A percentile compares a stretch with the other conserved stretches of the same genome.
phyloP scores from a whole-genome alignment of 2,888 invertebrate genomes.

The Macrosiphum euphorbiae region DNA sequence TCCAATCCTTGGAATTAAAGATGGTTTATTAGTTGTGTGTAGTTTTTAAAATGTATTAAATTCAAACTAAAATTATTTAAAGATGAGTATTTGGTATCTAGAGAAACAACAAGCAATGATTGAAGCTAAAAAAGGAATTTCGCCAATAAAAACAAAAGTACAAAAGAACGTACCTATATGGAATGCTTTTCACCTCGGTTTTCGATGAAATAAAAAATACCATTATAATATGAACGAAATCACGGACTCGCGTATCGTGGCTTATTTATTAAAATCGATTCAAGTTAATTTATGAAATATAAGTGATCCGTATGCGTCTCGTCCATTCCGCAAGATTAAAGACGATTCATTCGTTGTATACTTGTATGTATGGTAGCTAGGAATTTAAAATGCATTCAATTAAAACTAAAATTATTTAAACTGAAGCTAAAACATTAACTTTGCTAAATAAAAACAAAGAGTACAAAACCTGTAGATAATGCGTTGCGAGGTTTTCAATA shows the following conservation, averaged over 20 bases:
- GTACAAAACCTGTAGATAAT: not conserved
- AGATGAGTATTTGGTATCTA: not conserved
- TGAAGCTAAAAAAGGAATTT: constrained; percentile 20
- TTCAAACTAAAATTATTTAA: not conserved
- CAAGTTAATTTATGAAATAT: no score
- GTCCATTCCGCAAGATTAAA: not conserved
- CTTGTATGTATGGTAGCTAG: not conserved
- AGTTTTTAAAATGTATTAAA: not conserved
- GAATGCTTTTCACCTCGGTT: not conserved
- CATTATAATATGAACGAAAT: not conserved
- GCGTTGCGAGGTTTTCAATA: not conserved
- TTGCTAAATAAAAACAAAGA: not conserved
- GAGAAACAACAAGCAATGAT: not conserved
- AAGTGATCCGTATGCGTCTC: not conserved
- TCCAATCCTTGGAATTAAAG: not conserved
- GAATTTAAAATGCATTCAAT: not conserved
- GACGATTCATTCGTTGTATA: not conserved
- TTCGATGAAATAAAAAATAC: not conserved
- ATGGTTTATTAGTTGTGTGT: not conserved
- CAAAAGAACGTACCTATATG: not conserved
- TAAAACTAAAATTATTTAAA: not conserved
- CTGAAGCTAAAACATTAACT: constrained; percentile 6
- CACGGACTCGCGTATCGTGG: no score
- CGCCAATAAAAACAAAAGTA: not conserved
- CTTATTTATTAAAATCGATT: no score